Evolutionary conservation across 2,888 invertebrate genomes (phyloP).

Genomic region (Diachrysia chrysitis): DNA sequence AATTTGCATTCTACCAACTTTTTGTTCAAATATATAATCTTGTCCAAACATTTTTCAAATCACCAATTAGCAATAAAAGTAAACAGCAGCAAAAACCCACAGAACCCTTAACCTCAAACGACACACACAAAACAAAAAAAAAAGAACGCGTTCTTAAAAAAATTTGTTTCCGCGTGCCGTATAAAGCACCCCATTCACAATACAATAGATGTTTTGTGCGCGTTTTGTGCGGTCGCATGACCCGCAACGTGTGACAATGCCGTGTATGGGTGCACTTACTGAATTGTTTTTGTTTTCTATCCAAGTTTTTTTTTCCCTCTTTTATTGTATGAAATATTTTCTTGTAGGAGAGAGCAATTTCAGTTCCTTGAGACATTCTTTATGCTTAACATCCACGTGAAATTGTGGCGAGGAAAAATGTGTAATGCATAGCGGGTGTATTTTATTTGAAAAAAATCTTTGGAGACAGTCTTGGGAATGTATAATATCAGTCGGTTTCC

Average conservation of each 20-base stretch:
- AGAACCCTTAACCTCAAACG: constrained; percentile 51
- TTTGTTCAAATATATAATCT: too few species aligned
- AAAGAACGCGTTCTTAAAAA: constrained; percentile 84
- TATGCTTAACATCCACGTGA: constrained; percentile 61
- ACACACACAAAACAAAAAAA: constrained; percentile 69
- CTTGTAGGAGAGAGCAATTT: constrained; percentile 66
- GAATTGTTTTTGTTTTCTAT: constrained; percentile 84
- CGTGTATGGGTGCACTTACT: constrained; percentile 79
- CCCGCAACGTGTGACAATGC: constrained; percentile 77
- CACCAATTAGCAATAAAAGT: constrained; percentile 9
- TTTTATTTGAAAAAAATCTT: constrained; percentile 57
- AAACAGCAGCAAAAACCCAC: constrained; percentile 26
- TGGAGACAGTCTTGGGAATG: constrained; percentile 40
- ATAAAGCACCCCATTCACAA: constrained; percentile 84
- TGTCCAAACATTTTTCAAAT: too few species aligned
- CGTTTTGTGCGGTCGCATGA: constrained; percentile 72
- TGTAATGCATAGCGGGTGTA: constrained; percentile 52
- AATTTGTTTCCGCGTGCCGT: constrained; percentile 83
- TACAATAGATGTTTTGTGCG: constrained; percentile 83
- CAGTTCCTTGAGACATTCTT: constrained; percentile 70
- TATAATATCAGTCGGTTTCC: constrained; percentile 47
- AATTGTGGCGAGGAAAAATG: constrained; percentile 56
- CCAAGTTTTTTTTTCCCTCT: constrained; percentile 59
- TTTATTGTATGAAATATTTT: constrained; percentile 59
- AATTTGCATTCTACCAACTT: too few species aligned